phyloP scores from a whole-genome alignment of 2,797 vertebrate species.

The Buphagus erythrorhynchus region DNA sequence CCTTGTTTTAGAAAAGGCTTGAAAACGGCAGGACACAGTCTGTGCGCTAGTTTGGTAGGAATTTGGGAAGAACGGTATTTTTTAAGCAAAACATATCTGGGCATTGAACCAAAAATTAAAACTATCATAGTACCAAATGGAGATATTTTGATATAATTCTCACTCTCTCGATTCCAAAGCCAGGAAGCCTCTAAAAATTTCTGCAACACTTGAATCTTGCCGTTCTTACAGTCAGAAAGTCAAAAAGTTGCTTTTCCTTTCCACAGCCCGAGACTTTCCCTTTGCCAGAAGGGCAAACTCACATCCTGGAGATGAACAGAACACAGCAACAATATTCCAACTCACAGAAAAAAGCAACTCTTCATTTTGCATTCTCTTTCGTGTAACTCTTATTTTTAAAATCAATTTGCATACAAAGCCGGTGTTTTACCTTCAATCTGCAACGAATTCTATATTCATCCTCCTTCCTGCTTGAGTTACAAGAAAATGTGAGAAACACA shows the following conservation, averaged over 20 bases:
- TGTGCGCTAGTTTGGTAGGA: not conserved
- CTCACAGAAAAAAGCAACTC: not conserved
- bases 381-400: not conserved
- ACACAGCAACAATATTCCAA: not conserved
- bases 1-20: not conserved
- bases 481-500: not conserved
- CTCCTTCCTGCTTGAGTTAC: not conserved
- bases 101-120: not conserved
- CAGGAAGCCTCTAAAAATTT: not conserved
- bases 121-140: not conserved
- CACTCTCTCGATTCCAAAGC: not conserved
- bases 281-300: not conserved
- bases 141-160: not conserved
- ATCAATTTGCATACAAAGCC: not conserved
- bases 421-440: not conserved
- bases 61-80: not conserved
- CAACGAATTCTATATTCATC: not conserved
- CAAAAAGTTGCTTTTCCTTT: not conserved
- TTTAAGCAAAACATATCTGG: not conserved
- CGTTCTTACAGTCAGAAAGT: not conserved
- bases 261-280: fast-evolving
- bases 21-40: not conserved
- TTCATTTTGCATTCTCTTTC: not conserved
- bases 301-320: not conserved
- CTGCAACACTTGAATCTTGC: not conserved